These are phyloP conservation scores for Ageneiosus marmoratus DNA, from an alignment of 2,113 vertebrate species.

Conservation along the genomic window DNA sequence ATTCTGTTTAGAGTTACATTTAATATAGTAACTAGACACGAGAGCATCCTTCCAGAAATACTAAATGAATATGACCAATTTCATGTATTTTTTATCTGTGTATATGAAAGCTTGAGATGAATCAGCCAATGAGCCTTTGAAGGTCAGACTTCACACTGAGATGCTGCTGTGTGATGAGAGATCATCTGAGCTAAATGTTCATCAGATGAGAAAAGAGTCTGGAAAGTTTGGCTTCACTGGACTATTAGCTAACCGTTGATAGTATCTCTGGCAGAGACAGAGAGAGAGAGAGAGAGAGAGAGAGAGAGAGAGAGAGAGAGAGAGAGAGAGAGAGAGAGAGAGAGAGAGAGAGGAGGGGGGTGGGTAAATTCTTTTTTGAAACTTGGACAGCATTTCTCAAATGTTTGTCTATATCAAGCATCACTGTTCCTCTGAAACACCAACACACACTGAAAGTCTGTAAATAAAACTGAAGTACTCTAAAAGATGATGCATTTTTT, in stretches of 20 bases:
- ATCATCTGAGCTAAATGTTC: slow-evolving; percentile 28
- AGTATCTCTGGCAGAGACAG: neutral
- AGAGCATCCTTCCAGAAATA: neutral
- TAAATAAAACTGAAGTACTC: neutral
- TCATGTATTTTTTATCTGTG: neutral
- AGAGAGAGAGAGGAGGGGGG: neutral
- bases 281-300: slow-evolving; percentile 8
- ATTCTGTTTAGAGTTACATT: too few relatives aligned
- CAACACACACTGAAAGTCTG: neutral
- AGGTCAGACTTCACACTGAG: slow-evolving; percentile 18
- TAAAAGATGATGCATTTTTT: neutral
- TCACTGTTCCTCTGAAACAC: neutral
- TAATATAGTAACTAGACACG: neutral
- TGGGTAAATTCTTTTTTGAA: neutral
- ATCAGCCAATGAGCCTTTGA: neutral
- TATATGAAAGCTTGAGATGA: slow-evolving; percentile 4
- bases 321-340: neutral
- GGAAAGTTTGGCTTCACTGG: slow-evolving; percentile 25
- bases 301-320: neutral
- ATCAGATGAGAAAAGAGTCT: slow-evolving; percentile 39
- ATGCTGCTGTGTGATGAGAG: slow-evolving; percentile 26
- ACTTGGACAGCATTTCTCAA: slow-evolving; percentile 1
- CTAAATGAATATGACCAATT: neutral
- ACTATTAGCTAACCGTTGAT: slow-evolving; percentile 14
- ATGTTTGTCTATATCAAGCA: neutral